These are phyloP conservation scores for Pipistrellus nathusii DNA, from an alignment of 2,797 vertebrate genomes.

Conservation along the genomic window DNA sequence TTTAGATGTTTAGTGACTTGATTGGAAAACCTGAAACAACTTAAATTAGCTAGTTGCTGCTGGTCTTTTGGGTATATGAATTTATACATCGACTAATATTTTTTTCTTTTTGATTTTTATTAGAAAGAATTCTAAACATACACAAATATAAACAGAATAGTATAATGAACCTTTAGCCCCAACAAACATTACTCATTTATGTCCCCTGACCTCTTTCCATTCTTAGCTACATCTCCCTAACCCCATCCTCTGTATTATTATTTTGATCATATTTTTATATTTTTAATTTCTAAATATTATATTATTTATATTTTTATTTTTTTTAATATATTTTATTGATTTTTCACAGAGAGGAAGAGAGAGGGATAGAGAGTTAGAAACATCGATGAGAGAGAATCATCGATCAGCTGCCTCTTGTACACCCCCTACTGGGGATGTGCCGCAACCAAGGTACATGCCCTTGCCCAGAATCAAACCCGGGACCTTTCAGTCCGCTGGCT, in stretches of 20 bases:
- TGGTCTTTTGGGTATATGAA: background rate
- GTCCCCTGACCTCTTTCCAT: background rate
- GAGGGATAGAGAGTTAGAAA: too few species aligned
- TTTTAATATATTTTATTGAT: background rate
- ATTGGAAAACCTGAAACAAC: background rate
- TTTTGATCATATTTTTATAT: background rate
- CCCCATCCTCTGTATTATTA: background rate
- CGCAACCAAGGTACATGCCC: too few species aligned
- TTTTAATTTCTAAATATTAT: slow-evolving; percentile 5
- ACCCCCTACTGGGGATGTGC: too few species aligned
- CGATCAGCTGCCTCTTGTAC: too few species aligned
- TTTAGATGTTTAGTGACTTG: background rate
- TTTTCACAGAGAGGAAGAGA: too few species aligned
- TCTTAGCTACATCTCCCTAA: background rate
- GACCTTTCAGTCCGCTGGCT: too few species aligned
- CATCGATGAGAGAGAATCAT: too few species aligned
- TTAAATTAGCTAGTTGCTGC: background rate
- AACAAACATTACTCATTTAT: background rate
- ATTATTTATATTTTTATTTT: background rate
- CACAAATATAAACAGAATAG: background rate
- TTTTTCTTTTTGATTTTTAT: background rate
- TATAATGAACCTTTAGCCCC: background rate
- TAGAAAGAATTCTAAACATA: background rate
- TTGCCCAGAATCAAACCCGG: too few species aligned
- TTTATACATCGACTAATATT: background rate